These are phyloP conservation scores for Enteromius afrohamiltoni DNA, from an alignment of 2,797 vertebrate genomes.

Conservation along the genomic window DNA sequence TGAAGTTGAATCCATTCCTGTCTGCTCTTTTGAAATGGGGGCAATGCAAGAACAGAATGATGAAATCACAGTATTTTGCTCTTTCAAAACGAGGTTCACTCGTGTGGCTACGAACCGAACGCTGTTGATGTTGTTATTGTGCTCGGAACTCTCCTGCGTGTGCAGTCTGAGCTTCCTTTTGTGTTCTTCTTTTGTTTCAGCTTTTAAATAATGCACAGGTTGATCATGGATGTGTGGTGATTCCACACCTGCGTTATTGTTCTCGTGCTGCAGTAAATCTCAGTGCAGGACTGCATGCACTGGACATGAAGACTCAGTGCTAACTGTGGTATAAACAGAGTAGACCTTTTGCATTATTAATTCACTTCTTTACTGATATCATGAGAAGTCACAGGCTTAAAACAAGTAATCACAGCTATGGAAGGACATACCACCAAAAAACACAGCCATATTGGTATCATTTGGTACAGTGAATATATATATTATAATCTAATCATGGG, in stretches of 20 bases:
- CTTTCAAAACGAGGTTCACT: conserved; percentile 9
- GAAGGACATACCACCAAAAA: background rate
- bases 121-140: background rate
- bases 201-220: conserved; percentile 50
- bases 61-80: conserved; percentile 26
- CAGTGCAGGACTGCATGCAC: conserved; percentile 38
- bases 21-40: conserved; percentile 13
- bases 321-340: background rate
- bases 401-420: background rate
- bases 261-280: conserved; percentile 45
- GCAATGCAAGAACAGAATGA: conserved; percentile 25
- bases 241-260: conserved; percentile 42
- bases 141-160: background rate
- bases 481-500: background rate
- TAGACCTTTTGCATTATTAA: background rate
- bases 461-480: background rate
- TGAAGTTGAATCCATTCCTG: conserved; percentile 1
- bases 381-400: background rate
- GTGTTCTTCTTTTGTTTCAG: background rate
- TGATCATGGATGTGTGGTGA: conserved; percentile 52
- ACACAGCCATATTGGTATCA: background rate
- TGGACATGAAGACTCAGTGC: background rate
- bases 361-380: background rate
- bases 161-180: background rate
- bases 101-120: background rate